Percentiles rank a stretch among this genome's conserved stretches.
phyloP scores from a whole-genome alignment of 2,888 invertebrate genomes.

The Dolichopus griseipennis region DNA sequence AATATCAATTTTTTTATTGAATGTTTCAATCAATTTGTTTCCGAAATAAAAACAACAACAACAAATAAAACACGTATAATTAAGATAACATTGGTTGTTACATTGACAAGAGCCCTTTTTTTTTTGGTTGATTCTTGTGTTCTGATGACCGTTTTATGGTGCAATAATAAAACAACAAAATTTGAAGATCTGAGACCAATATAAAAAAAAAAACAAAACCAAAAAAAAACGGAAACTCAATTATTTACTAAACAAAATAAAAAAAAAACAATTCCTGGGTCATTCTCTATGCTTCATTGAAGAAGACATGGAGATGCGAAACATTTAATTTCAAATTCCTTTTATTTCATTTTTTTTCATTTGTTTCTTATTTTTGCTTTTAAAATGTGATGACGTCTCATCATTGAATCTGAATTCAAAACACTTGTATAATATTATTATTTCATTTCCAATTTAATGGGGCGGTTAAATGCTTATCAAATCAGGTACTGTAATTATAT shows the following conservation, averaged over 20 bases:
- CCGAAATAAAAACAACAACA: too few relatives aligned
- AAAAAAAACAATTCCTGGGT: background rate
- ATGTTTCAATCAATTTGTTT: too few relatives aligned
- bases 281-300: background rate
- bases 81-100: too few relatives aligned
- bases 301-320: too few relatives aligned
- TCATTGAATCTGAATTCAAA: background rate
- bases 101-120: too few relatives aligned
- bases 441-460: background rate
- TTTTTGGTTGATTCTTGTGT: background rate
- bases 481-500: constrained; percentile 7
- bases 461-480: constrained; percentile 11
- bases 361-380: background rate
- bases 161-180: background rate
- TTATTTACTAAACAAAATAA: background rate
- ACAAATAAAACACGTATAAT: too few relatives aligned
- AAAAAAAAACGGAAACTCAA: background rate
- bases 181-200: background rate
- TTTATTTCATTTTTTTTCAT: background rate
- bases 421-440: background rate
- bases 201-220: background rate
- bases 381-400: background rate
- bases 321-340: background rate
- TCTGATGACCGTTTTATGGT: background rate
- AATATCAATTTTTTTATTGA: too few relatives aligned